Evolutionary conservation across 2,888 invertebrate genomes (phyloP), one percentile per base, ranked within the genome.

Genomic region (Congeria kusceri): DNA sequence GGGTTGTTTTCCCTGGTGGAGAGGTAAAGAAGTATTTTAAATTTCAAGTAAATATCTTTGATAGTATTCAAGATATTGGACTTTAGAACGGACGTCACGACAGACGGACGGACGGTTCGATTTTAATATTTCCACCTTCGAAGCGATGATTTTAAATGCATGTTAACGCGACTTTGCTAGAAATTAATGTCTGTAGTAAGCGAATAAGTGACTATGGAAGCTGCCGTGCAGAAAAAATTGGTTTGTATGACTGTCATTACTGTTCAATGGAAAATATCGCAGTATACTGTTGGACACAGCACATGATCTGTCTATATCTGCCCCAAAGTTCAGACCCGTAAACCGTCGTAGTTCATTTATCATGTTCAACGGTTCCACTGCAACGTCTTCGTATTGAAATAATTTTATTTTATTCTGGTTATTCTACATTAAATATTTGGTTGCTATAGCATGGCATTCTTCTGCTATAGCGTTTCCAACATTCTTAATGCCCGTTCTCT

Each of bases 381-480:
- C 53, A 9, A 53, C 2, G 20, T 53, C 53, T 53, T 53, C 53
- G 53, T 53, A 53, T 25, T 53, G 53, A 9, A 53, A n/a, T 23
- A 53, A 23, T 53, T 53, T 53, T 9, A 53, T 23, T 53, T 5
- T 1, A 3, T 20, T 25, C n/a, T 15, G 53, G 1, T 53, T 23
- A 23, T 53, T 20, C 7, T n/a, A 7, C 20, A 53, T 53, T 9
- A 53, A 23, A 23, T 20, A 53, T 53, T 53, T 53, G 9, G 53
- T 53, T 23, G 23, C 25, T 53, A 53, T 23, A 23, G 53, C 25
- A 9, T 53, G 53, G n/a, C 53, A 53, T 53, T 53, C 53, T 53
- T 53, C 25, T 20, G 53, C 53, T 5, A 53, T 53, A 23, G 20
- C 23, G 7, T 7, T 53, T 23, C 20, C 20, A 18, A 2, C 2